phyloP scores from a whole-genome alignment of 1,140 invertebrate species.

The Onthophagus taurus region DNA sequence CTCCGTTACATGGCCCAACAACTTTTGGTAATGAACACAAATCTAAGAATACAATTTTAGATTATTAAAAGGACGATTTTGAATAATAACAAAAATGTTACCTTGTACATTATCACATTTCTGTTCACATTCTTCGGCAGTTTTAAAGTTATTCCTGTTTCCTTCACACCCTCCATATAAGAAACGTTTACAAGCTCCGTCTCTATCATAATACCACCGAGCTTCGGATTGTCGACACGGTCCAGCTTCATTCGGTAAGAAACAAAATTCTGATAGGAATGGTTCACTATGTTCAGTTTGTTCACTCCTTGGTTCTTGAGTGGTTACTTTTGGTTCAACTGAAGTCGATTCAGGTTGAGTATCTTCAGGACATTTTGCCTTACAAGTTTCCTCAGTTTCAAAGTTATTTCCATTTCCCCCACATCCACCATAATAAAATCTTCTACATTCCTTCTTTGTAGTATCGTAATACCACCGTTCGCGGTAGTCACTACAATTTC shows the following conservation, averaged over 20 bases:
- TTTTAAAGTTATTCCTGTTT: constrained; percentile 78
- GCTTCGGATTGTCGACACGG: constrained; percentile 49
- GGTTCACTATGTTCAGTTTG: too few species aligned
- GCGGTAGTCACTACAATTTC: constrained; percentile 70
- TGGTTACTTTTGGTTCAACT: constrained; percentile 7
- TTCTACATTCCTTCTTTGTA: constrained; percentile 54
- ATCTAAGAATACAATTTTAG: constrained; percentile 40
- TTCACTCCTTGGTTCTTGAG: too few species aligned
- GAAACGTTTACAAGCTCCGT: constrained; percentile 75
- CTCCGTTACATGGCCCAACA: constrained; percentile 60
- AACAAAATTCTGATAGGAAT: constrained; percentile 72
- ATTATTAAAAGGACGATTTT: not conserved
- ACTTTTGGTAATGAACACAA: constrained; percentile 62
- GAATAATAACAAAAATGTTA: constrained; percentile 27
- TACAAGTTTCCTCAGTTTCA: constrained; percentile 53
- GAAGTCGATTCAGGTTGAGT: constrained; percentile 16
- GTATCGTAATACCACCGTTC: constrained; percentile 79
- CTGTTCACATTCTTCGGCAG: constrained; percentile 65
- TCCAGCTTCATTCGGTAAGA: constrained; percentile 55
- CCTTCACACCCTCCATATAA: constrained; percentile 75
- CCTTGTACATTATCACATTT: constrained; percentile 60
- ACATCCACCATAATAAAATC: constrained; percentile 77
- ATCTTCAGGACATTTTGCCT: constrained; percentile 45
- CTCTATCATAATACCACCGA: constrained; percentile 73
- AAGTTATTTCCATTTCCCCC: constrained; percentile 78